Evolutionary conservation across 1,140 invertebrate species (phyloP).

Genomic region (Drosophila jambulina): DNA sequence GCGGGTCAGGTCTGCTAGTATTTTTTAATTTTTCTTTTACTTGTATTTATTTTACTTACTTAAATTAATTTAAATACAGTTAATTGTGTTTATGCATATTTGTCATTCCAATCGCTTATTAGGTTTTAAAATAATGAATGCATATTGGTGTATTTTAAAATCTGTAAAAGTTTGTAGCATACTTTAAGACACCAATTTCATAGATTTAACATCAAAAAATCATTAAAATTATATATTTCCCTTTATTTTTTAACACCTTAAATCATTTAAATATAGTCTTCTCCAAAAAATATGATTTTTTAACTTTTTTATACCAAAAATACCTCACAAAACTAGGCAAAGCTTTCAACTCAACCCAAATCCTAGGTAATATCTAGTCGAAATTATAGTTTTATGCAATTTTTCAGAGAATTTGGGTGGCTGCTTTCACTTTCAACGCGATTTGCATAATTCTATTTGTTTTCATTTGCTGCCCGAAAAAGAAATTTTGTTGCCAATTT

Average conservation of each 20-base stretch:
- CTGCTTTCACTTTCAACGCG: slow-evolving; percentile 42
- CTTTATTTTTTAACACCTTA: no score
- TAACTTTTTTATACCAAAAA: not conserved
- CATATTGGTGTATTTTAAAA: no score
- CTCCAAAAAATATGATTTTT: not conserved
- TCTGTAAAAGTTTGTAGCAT: not conserved
- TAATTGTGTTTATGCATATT: no score
- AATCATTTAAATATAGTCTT: not conserved
- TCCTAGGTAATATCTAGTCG: not conserved
- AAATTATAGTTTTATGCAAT: no score
- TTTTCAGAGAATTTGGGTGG: slow-evolving; percentile 2
- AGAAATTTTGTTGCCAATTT: slow-evolving; percentile 44
- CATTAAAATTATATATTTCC: not conserved
- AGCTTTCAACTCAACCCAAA: not conserved
- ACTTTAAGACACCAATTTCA: not conserved
- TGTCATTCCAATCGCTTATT: no score
- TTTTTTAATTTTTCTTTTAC: no score
- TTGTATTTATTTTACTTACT: no score
- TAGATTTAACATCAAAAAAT: no score
- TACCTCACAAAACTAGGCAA: not conserved
- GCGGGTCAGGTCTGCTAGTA: no score
- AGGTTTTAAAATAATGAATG: no score
- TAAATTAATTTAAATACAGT: no score
- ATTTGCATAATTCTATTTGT: slow-evolving; percentile 79
- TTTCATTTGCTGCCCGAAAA: slow-evolving; percentile 63